Base-by-base conservation (phyloP, 2,113 vertebrate species). In the Dicaeum eximium region DNA sequence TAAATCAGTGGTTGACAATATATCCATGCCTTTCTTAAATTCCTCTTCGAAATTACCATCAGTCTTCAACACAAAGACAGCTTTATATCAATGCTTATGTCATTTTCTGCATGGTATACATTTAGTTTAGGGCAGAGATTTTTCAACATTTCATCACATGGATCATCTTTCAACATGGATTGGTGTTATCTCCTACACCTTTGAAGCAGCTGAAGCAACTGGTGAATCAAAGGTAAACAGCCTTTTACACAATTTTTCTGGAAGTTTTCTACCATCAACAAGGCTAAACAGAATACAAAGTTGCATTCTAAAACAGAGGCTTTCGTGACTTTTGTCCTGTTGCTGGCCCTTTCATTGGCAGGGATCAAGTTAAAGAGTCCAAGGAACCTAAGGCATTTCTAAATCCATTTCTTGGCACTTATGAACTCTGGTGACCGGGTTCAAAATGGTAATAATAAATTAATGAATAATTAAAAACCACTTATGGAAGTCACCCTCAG, bases 401-500 rank as follows among this genome's bases (percentile, higher is more conserved):
- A 90, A 91, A 74, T 64, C 37, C 22, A 78, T 80, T 86, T 90
- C 33, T 64, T 83, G 47, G 47, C 47, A 53, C 33, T 62, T 83
- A 30, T 28, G 74, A 90, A 72, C 87, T 77, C 33, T 77, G 47
- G 78, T 60, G 77, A 89, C 78, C 1, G 0, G 47, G 17, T 64
- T 91, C 62, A 94, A 58, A 92, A 82, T n/a, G 38, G 74, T 51
- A 78, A 84, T 58, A 82, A 90, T 90, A 93, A 78, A 93, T 75
- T 64, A 88, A 93, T 93, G 67, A 91, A 93, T 91, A 92, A 91
- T 93, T 90, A 84, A 95, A 72, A 93, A 74, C 22, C 11, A 48
- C 73, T 90, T 35, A 54, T 71, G 25, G 61, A 90, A 91, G 62
- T 81, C 56, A 86, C 66, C n/a, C 47, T 92, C 22, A 58, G 54